Conservation (phyloP, 2,797 vertebrate species). For the Trachops cirrhosus region DNA sequence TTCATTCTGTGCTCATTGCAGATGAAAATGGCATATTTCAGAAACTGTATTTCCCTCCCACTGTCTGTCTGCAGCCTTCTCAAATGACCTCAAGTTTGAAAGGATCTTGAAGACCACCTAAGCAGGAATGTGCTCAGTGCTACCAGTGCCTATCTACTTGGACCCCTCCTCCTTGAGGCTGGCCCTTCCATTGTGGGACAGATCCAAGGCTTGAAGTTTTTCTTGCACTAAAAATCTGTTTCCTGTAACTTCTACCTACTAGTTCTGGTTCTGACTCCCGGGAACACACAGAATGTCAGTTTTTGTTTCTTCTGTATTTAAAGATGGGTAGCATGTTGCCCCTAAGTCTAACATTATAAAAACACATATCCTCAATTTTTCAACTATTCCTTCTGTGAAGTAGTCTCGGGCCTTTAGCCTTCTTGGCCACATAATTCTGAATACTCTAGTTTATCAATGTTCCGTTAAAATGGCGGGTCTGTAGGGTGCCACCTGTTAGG, state of each 20-base stretch:
- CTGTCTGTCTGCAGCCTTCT: not conserved
- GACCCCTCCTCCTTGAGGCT: not conserved
- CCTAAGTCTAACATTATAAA: not conserved
- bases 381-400: not conserved
- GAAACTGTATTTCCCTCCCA: not conserved
- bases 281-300: not conserved
- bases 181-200: not conserved
- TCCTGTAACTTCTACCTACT: not conserved
- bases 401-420: not conserved
- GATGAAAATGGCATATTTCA: not conserved
- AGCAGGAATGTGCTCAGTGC: not conserved
- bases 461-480: not conserved
- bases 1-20: not conserved
- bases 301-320: not conserved
- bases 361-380: not conserved
- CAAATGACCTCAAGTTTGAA: not conserved
- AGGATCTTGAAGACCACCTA: not conserved
- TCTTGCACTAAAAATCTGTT: not conserved
- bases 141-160: not conserved
- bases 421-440: not conserved
- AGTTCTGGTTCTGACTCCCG: not conserved
- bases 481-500: not conserved
- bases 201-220: not conserved
- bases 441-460: not conserved
- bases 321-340: not conserved